phyloP scores from a whole-genome alignment of 2,797 vertebrate species.

The Platalea minor region DNA sequence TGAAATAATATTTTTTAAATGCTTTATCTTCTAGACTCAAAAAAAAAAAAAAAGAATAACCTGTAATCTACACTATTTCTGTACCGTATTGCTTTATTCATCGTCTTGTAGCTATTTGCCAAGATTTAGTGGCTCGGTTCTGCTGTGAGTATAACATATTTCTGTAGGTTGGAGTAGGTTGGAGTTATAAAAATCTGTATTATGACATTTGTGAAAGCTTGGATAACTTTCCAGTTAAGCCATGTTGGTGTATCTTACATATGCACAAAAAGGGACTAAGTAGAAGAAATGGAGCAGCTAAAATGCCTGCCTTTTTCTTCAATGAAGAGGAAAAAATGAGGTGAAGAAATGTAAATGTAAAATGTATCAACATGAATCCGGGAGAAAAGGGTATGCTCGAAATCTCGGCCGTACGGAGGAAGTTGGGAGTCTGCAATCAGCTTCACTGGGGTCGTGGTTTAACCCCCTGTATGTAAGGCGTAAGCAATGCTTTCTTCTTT shows the following conservation, averaged over 20 bases:
- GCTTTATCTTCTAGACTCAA: not conserved
- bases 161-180: constrained; percentile 65
- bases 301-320: constrained; percentile 37
- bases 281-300: constrained; percentile 3
- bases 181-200: constrained; percentile 63
- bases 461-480: not conserved
- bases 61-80: constrained; percentile 5
- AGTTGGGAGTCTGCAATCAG: not conserved
- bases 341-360: constrained; percentile 8
- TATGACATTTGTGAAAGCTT: constrained; percentile 61
- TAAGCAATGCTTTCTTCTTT: not conserved
- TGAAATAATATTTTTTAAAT: not conserved
- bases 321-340: constrained; percentile 20
- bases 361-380: not conserved
- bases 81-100: constrained; percentile 31
- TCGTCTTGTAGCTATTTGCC: constrained; percentile 15
- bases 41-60: not conserved
- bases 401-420: not conserved
- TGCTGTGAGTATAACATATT: constrained; percentile 60
- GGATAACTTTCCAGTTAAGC: constrained; percentile 47
- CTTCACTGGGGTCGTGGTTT: not conserved
- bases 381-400: not conserved
- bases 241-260: not conserved
- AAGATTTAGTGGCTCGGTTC: not conserved
- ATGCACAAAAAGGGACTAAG: not conserved